Conservation (phyloP, 2,888 invertebrate genomes). For the Oegoconia quadripuncta region DNA sequence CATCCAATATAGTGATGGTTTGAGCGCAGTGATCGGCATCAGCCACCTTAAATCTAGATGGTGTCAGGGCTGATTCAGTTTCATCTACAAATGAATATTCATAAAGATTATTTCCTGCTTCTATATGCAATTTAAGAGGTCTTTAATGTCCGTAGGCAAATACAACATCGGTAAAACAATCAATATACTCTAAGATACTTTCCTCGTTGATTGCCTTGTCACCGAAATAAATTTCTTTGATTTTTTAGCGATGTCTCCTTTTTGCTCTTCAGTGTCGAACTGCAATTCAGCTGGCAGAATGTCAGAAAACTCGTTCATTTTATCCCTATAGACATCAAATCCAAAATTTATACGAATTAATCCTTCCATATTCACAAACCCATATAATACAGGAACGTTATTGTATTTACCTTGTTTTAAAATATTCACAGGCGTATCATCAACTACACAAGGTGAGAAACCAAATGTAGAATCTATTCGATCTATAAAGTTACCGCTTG, state of each 20-base stretch:
- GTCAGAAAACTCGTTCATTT: constrained; percentile 43
- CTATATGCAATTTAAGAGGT: constrained; percentile 26
- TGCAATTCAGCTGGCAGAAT: constrained; percentile 45
- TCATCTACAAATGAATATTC: constrained; percentile 35
- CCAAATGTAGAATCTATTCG: constrained; percentile 25
- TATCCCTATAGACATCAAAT: constrained; percentile 34
- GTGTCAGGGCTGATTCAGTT: no score
- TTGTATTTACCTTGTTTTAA: no score
- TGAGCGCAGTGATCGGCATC: constrained; percentile 38
- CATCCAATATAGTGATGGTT: constrained; percentile 27
- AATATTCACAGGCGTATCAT: no score
- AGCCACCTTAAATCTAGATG: constrained; percentile 15
- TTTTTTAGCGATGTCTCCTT: constrained; percentile 27
- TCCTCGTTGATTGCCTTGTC: constrained; percentile 25
- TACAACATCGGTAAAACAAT: constrained; percentile 35
- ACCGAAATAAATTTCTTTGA: constrained; percentile 41
- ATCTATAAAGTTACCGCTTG: constrained; percentile 19
- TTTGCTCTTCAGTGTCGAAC: constrained; percentile 31
- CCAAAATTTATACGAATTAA: constrained; percentile 24
- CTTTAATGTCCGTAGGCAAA: constrained; percentile 27
- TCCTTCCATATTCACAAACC: constrained; percentile 49
- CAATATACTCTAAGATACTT: constrained; percentile 28
- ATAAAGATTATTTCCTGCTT: constrained; percentile 32
- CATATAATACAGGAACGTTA: no score
- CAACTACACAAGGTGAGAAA: constrained; percentile 17